A percentile compares a stretch with the other conserved stretches of the same genome.
These are phyloP conservation scores for Hippocampus abdominalis DNA, from an alignment of 2,113 vertebrate species.

Conservation along the genomic window DNA sequence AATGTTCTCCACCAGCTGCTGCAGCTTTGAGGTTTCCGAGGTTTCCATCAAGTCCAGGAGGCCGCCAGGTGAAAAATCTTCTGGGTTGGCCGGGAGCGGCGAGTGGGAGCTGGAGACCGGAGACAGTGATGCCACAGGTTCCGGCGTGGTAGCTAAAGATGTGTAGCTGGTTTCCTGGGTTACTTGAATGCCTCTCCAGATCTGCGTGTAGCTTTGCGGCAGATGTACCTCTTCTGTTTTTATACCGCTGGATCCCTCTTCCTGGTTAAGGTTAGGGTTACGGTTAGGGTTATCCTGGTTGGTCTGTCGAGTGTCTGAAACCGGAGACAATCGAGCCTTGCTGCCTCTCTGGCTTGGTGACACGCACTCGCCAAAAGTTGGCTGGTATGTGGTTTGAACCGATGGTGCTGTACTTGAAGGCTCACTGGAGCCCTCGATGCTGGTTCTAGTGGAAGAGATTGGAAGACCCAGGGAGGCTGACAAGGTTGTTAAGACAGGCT, in stretches of 20 bases:
- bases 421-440: conserved; percentile 75
- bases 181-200: conserved; percentile 53
- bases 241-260: conserved; percentile 55
- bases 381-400: conserved; percentile 82
- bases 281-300: too few relatives aligned
- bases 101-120: conserved; percentile 73
- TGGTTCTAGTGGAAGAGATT: conserved; percentile 78
- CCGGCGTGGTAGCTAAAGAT: conserved; percentile 47
- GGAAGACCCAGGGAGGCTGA: conserved; percentile 80
- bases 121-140: conserved; percentile 61
- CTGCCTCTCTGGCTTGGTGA: conserved; percentile 79
- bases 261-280: too few relatives aligned
- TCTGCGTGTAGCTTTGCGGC: conserved; percentile 63
- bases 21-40: conserved; percentile 95
- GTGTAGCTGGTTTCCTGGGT: conserved; percentile 29
- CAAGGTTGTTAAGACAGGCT: conserved; percentile 81
- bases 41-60: conserved; percentile 90
- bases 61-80: conserved; percentile 79
- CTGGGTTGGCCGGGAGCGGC: conserved; percentile 69
- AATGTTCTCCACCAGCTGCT: conserved; percentile 96
- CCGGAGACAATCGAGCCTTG: conserved; percentile 63
- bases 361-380: conserved; percentile 81
- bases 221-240: conserved; percentile 77
- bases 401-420: conserved; percentile 83
- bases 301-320: conserved; percentile 73